These are phyloP conservation scores for Parapsyche elsis DNA, from an alignment of 1,140 invertebrate species.

Conservation along the genomic window DNA sequence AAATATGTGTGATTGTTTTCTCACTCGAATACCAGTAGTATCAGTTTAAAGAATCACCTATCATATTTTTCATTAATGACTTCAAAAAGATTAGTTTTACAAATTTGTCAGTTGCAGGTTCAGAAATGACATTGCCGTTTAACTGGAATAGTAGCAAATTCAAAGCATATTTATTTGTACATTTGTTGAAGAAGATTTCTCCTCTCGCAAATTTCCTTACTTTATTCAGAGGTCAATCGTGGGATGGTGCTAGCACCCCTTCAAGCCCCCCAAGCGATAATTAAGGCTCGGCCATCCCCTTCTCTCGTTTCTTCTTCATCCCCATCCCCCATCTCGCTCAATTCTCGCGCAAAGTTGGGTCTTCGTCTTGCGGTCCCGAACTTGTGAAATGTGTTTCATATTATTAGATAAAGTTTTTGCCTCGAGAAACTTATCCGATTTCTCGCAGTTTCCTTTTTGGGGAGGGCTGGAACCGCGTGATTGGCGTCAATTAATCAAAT, in stretches of 20 bases:
- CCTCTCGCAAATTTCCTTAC: no score
- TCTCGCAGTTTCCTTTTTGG: conserved; percentile 27
- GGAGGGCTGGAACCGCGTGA: conserved; percentile 15
- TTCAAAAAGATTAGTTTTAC: no score
- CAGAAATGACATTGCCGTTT: no score
- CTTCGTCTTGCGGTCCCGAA: conserved; percentile 19
- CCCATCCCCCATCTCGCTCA: conserved; percentile 16
- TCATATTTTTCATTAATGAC: no score
- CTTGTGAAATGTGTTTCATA: conserved; percentile 47
- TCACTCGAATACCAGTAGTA: no score
- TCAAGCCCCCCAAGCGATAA: conserved; percentile 27
- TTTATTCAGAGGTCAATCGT: no score
- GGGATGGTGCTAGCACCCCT: neutral
- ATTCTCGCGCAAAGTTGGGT: neutral
- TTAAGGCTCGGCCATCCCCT: conserved; percentile 33
- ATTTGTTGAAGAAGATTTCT: no score
- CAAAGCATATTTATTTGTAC: no score
- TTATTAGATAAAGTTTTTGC: conserved; percentile 51
- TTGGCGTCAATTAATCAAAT: conserved; percentile 48
- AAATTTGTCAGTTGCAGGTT: no score
- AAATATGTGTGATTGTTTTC: no score
- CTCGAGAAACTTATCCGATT: conserved; percentile 45
- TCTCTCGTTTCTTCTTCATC: neutral
- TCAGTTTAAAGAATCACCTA: no score
- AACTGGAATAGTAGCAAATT: no score